These are phyloP conservation scores for Physocephala rufipes DNA, from an alignment of 2,888 invertebrate genomes.

Conservation along the genomic window DNA sequence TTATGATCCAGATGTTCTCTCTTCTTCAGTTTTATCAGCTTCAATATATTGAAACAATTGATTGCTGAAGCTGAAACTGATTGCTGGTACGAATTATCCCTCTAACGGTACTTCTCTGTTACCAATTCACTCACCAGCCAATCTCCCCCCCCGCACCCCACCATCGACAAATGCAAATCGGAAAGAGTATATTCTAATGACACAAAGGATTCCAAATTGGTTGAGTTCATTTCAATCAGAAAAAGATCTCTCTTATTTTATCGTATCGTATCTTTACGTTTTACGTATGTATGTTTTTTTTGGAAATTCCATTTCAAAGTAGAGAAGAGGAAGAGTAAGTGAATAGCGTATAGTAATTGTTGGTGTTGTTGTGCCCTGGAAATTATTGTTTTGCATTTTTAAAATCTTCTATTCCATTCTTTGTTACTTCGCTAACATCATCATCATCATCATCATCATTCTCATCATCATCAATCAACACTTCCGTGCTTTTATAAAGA, in stretches of 20 bases:
- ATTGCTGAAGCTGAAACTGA: neutral
- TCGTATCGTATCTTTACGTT: constrained; percentile 17
- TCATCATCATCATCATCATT: too few relatives aligned
- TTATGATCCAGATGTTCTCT: neutral
- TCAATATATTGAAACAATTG: neutral
- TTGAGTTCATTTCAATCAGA: constrained; percentile 51
- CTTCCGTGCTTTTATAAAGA: too few relatives aligned
- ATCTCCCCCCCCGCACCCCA: neutral
- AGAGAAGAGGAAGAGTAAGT: neutral
- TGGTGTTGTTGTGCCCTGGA: neutral
- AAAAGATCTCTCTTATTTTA: constrained; percentile 31
- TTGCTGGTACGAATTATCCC: neutral
- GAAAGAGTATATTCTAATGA: constrained; percentile 60
- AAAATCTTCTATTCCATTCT: neutral
- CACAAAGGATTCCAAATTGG: constrained; percentile 62
- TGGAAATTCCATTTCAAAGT: neutral
- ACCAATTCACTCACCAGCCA: too few relatives aligned
- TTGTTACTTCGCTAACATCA: too few relatives aligned
- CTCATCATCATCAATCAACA: too few relatives aligned
- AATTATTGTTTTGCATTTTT: too few relatives aligned
- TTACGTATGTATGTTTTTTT: constrained; percentile 4
- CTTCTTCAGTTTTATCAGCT: neutral
- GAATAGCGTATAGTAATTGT: neutral
- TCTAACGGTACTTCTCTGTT: neutral
- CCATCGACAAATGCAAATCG: constrained; percentile 46